Evolutionary conservation across 2,888 invertebrate genomes (phyloP).

Genomic region (Ecliptopera silaceata): DNA sequence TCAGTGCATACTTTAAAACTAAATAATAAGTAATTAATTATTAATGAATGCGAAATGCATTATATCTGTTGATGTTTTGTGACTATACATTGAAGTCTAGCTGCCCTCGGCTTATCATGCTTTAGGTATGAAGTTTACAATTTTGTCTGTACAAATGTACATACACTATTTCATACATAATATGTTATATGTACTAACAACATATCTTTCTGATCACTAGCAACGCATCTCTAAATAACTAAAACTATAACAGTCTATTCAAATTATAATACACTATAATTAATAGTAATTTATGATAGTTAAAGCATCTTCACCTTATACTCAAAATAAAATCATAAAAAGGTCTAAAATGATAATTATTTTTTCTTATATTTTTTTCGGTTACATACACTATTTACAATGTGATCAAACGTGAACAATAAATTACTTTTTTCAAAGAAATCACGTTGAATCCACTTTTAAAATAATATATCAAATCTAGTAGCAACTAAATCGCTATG

Average conservation of each 20-base stretch:
- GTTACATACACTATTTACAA: conserved; percentile 77
- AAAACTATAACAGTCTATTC: conserved; percentile 83
- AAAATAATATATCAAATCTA: conserved; percentile 62
- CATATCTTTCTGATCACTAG: conserved; percentile 55
- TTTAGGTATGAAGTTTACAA: conserved; percentile 11
- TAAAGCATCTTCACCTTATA: conserved; percentile 82
- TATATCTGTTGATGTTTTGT: conserved; percentile 34
- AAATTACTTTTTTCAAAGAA: conserved; percentile 65
- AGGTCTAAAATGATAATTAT: conserved; percentile 70
- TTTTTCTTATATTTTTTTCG: conserved; percentile 61
- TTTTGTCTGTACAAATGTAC: conserved; percentile 1
- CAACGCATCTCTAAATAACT: conserved; percentile 67
- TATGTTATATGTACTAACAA: conserved; percentile 43
- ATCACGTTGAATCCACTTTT: conserved; percentile 67
- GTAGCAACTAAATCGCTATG: conserved; percentile 78
- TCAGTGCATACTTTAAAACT: conserved; percentile 72
- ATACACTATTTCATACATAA: conserved; percentile 3
- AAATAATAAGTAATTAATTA: conserved; percentile 61
- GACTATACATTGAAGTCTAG: conserved; percentile 35
- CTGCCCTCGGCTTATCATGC: conserved; percentile 37
- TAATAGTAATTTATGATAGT: conserved; percentile 80
- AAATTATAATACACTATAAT: conserved; percentile 80
- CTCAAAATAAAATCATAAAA: conserved; percentile 79
- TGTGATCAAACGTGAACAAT: conserved; percentile 67
- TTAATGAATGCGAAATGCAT: conserved; percentile 60